These are phyloP conservation scores for Amiota minor DNA, from an alignment of 2,888 invertebrate species.

Conservation along the genomic window DNA sequence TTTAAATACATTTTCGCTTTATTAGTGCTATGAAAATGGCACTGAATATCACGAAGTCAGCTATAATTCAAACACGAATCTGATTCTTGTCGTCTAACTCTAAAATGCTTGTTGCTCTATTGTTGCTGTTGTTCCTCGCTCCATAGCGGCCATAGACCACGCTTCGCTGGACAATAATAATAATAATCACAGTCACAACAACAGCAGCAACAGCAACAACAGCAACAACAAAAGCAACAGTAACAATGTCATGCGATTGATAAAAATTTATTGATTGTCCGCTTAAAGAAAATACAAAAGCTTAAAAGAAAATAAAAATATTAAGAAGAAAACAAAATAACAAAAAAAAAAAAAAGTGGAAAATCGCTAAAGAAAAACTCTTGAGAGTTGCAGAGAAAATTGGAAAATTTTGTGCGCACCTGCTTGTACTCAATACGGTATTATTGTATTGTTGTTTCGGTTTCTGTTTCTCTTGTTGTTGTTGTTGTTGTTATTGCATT, in stretches of 20 bases:
- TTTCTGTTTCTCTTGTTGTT: background rate
- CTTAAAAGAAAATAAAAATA: background rate
- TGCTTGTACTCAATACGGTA: slow-evolving; percentile 30
- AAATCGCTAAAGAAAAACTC: background rate
- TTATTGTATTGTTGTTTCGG: slow-evolving; percentile 7
- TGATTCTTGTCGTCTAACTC: background rate
- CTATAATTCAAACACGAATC: background rate
- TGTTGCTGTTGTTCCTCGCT: background rate
- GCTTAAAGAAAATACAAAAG: slow-evolving; percentile 22
- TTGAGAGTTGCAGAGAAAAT: slow-evolving; percentile 13
- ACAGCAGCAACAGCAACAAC: slow-evolving; percentile 16
- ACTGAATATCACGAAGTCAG: background rate
- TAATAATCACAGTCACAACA: slow-evolving; percentile 35
- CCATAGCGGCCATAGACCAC: slow-evolving; percentile 7
- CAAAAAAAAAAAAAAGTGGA: slow-evolving; percentile 4
- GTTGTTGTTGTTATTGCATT: slow-evolving; percentile 7
- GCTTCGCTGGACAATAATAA: slow-evolving; percentile 27
- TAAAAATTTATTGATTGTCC: slow-evolving; percentile 36
- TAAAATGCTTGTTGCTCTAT: background rate
- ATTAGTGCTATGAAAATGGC: background rate
- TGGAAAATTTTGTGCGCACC: slow-evolving; percentile 30
- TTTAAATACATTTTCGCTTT: too few species aligned
- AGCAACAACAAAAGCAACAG: slow-evolving; percentile 4
- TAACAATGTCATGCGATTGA: slow-evolving; percentile 21
- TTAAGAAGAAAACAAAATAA: background rate